Conservation (phyloP, 2,888 invertebrate species). For the Meandrusa payeni region DNA sequence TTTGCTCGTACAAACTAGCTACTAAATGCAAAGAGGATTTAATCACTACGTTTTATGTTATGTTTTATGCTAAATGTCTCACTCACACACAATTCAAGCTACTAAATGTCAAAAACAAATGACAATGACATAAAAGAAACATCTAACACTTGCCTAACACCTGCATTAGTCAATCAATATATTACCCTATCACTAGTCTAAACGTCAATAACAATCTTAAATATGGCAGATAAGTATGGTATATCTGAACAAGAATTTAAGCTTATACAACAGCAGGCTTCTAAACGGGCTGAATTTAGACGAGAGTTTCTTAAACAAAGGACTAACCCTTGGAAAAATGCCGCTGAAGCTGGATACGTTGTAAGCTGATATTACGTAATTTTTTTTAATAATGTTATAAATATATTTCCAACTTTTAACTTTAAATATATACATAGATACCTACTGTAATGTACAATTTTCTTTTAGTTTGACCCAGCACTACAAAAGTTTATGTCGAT, state of each 20-base stretch:
- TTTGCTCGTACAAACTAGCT: too few relatives aligned
- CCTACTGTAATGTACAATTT: conserved; percentile 31
- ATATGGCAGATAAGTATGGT: conserved; percentile 77
- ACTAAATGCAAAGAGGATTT: too few relatives aligned
- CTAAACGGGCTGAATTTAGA: conserved; percentile 81
- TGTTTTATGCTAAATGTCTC: too few relatives aligned
- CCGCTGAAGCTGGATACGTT: conserved; percentile 84
- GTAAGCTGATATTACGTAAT: conserved; percentile 83
- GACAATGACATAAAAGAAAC: too few relatives aligned
- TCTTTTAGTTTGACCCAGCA: conserved; percentile 90
- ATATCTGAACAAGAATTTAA: conserved; percentile 72
- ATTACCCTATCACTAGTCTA: conserved; percentile 31
- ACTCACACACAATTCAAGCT: too few relatives aligned
- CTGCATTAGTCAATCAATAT: background rate
- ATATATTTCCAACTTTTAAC: background rate
- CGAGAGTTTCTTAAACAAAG: conserved; percentile 86
- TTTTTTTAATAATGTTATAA: conserved; percentile 28
- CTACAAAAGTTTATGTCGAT: conserved; percentile 87
- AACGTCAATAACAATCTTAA: conserved; percentile 21
- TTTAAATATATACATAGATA: too few relatives aligned
- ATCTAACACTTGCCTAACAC: too few relatives aligned
- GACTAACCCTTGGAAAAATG: conserved; percentile 86
- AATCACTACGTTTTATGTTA: too few relatives aligned
- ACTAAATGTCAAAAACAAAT: conserved; percentile 9
- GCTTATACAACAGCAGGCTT: conserved; percentile 81